Evolutionary conservation across 2,888 invertebrate species (phyloP).

Genomic region (Drosophila anomalipes): DNA sequence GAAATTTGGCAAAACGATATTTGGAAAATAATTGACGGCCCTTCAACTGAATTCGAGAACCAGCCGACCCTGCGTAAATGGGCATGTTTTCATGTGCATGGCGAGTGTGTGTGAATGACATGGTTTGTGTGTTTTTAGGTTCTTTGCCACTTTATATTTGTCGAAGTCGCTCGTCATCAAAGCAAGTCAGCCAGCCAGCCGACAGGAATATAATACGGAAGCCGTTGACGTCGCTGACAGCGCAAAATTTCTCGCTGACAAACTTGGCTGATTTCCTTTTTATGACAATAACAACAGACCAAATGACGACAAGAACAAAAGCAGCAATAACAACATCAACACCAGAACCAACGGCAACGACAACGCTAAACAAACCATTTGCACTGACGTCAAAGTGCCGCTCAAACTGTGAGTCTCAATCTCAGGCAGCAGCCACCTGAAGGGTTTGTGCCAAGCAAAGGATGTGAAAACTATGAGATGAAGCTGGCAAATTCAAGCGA

Average conservation of each 20-base stretch:
- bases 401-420: constrained; percentile 34
- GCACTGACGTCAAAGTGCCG: constrained; percentile 47
- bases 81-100: constrained; percentile 1
- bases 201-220: constrained; percentile 37
- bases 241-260: constrained; percentile 48
- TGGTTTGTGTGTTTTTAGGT: constrained; percentile 1
- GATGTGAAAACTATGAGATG: constrained; percentile 1
- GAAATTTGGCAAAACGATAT: background rate
- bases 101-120: constrained; percentile 12
- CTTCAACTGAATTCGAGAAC: background rate
- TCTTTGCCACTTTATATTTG: constrained; percentile 43
- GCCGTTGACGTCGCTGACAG: constrained; percentile 50
- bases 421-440: constrained; percentile 12
- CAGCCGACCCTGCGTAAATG: constrained; percentile 15
- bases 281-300: constrained; percentile 36
- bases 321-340: background rate
- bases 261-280: constrained; percentile 49
- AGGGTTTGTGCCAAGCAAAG: constrained; percentile 7
- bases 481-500: constrained; percentile 1
- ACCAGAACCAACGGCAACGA: background rate
- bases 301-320: constrained; percentile 14
- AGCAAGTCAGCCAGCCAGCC: constrained; percentile 35
- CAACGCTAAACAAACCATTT: constrained; percentile 26
- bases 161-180: constrained; percentile 47
- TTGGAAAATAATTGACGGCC: background rate